A percentile compares a stretch with the other conserved stretches of the same genome.
phyloP scores from a whole-genome alignment of 2,113 vertebrate genomes.

The Lagenorhynchus albirostris region DNA sequence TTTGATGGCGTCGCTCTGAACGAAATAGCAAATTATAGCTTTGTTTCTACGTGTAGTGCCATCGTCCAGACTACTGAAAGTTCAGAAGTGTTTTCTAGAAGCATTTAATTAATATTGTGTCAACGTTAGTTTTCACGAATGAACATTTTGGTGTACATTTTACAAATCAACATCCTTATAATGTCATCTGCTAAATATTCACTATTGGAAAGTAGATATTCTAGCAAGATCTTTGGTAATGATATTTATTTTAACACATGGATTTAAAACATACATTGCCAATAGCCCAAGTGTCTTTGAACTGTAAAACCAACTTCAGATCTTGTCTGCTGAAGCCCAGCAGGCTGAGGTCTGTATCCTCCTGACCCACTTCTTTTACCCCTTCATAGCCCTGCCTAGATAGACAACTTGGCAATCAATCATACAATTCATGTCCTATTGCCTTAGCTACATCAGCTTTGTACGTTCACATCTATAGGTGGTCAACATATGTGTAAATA shows the following conservation, averaged over 20 bases:
- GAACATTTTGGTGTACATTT: constrained; percentile 26
- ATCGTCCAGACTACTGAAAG: neutral
- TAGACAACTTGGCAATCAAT: neutral
- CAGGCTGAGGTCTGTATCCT: neutral
- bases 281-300: constrained; percentile 1
- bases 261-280: neutral
- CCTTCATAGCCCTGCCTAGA: neutral
- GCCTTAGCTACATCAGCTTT: neutral
- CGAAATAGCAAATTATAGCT: neutral
- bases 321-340: neutral
- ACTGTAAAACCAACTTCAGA: neutral
- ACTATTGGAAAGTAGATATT: neutral
- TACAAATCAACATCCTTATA: neutral
- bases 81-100: neutral
- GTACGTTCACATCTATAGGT: neutral
- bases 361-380: neutral
- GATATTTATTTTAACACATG: neutral
- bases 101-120: neutral
- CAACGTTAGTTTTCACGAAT: neutral
- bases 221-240: constrained; percentile 32
- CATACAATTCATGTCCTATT: neutral
- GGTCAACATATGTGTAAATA: neutral
- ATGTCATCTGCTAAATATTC: neutral
- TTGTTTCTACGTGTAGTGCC: neutral
- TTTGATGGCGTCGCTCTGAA: neutral